A percentile compares a stretch with the other conserved stretches of the same genome.
phyloP scores from a whole-genome alignment of 1,140 invertebrate species.

The Tribolium castaneum region DNA sequence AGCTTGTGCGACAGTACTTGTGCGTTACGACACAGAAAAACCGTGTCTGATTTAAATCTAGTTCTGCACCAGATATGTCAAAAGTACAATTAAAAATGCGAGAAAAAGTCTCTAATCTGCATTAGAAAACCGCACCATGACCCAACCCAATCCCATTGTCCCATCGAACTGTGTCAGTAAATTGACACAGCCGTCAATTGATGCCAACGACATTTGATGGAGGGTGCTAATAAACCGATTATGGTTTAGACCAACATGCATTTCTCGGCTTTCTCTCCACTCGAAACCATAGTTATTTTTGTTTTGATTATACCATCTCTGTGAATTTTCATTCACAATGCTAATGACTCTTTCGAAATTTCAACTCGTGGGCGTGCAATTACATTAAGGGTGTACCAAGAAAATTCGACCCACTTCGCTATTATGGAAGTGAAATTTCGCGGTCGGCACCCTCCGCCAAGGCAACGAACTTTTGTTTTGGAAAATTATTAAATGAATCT shows the following conservation, averaged over 20 bases:
- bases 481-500: not conserved
- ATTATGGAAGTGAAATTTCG: slow-evolving; percentile 17
- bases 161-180: not conserved
- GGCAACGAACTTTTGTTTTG: not conserved
- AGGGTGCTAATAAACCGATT: slow-evolving; percentile 8
- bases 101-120: not conserved
- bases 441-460: not conserved
- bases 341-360: not conserved
- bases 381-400: too few relatives aligned
- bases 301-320: slow-evolving; percentile 6
- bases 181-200: not conserved
- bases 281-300: slow-evolving; percentile 4
- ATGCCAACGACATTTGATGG: not conserved
- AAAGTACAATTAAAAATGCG: not conserved
- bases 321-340: slow-evolving; percentile 7
- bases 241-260: not conserved
- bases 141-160: slow-evolving; percentile 6
- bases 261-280: not conserved
- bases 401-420: not conserved
- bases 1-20: too few relatives aligned
- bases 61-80: not conserved
- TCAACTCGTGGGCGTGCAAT: not conserved
- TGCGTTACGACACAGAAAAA: not conserved
- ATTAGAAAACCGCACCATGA: not conserved
- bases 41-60: not conserved